A percentile compares a stretch with the other conserved stretches of the same genome.
Conservation (phyloP, 2,888 invertebrate genomes). For the Xestia ashworthii region DNA sequence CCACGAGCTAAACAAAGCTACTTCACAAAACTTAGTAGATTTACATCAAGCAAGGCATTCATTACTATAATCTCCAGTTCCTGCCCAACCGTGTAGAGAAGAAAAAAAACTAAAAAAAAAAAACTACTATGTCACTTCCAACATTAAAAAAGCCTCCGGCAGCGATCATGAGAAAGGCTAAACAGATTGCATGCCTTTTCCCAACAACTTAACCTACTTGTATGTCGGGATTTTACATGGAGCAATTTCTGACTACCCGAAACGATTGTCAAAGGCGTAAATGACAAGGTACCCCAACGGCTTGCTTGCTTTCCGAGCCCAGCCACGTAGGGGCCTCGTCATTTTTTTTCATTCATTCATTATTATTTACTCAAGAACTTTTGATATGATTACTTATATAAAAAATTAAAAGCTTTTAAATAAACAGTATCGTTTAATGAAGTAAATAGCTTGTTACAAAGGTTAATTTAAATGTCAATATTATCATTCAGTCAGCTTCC, state of each 20-base stretch:
- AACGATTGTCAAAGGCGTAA: neutral
- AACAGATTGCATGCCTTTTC: neutral
- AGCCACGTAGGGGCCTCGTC: neutral
- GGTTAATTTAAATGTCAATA: conserved; percentile 2
- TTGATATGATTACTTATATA: neutral
- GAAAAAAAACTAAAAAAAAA: too few species aligned
- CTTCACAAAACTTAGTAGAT: neutral
- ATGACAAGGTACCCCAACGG: neutral
- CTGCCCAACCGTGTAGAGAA: neutral
- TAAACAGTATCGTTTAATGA: neutral
- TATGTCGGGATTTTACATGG: neutral
- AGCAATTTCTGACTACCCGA: neutral
- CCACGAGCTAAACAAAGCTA: too few species aligned
- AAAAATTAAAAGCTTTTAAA: neutral
- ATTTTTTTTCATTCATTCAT: too few species aligned
- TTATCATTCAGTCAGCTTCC: conserved; percentile 1
- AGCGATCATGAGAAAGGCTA: neutral
- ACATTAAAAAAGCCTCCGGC: neutral
- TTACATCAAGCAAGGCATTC: neutral
- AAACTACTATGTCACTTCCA: neutral
- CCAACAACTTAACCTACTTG: neutral
- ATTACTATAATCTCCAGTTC: neutral
- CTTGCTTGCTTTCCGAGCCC: neutral
- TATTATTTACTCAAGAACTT: neutral
- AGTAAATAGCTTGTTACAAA: neutral